Conservation (phyloP, 2,888 invertebrate species). For the Lepeophtheirus nordmannii region DNA sequence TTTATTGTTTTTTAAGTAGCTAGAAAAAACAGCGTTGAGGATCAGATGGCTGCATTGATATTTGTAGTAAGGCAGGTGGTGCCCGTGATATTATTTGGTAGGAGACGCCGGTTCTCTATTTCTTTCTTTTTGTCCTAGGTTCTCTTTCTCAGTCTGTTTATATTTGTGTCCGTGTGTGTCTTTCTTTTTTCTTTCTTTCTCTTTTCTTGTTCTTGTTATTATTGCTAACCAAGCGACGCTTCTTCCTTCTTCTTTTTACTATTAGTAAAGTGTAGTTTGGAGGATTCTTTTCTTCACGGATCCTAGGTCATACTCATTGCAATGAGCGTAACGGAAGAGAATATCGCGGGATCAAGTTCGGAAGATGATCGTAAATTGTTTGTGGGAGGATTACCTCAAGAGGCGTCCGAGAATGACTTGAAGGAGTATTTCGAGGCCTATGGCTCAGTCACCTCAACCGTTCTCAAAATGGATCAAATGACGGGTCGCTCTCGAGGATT, state of each 20-base stretch:
- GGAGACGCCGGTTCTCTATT: conserved; percentile 2
- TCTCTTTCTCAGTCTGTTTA: not conserved
- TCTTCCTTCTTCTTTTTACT: not conserved
- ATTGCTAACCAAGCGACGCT: not conserved
- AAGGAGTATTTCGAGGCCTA: conserved; percentile 15
- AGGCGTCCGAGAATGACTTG: conserved; percentile 11
- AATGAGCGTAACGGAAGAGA: not conserved
- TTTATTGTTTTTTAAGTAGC: too few species aligned
- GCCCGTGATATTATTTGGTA: too few species aligned
- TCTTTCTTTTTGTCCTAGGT: not conserved
- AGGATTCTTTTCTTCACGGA: not conserved
- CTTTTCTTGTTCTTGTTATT: not conserved
- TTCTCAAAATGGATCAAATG: conserved; percentile 21
- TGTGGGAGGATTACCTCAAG: conserved; percentile 17
- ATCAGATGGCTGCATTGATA: too few species aligned
- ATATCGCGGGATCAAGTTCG: not conserved
- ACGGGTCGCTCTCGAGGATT: conserved; percentile 19
- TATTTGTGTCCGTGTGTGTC: not conserved
- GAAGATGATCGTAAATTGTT: conserved; percentile 23
- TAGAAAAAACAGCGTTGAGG: too few species aligned
- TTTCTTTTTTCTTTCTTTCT: not conserved
- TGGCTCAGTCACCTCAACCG: conserved; percentile 5
- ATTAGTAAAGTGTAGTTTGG: not conserved
- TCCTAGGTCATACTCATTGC: not conserved
- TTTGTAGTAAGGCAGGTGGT: too few species aligned